Evolutionary conservation across 1,140 invertebrate genomes (phyloP), one percentile per base, ranked within the genome.

Genomic region (Drosophila mauritiana): DNA sequence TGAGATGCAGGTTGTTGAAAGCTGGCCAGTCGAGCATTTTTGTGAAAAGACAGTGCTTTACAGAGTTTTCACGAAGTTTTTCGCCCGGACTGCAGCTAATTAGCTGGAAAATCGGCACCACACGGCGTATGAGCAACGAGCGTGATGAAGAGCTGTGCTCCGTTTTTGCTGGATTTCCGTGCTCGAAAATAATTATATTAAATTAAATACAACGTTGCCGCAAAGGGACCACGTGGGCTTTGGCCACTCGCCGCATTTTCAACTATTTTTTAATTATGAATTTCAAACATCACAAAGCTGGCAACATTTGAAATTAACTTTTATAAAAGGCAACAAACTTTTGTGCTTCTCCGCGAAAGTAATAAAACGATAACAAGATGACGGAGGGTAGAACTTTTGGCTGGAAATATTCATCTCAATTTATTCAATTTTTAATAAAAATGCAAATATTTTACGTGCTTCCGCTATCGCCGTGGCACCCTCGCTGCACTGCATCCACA

Each of bases 261-360:
- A 85, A 85, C 82, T 82, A 86, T 85, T 85, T 22, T 80, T 86
- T 85, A 81, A 85, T 85, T 86, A 85, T 86, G 81, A 86, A 65
- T 86, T 86, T 80, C 61, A 75, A 75, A 75, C 72, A 75, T 52
- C 49, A 56, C 51, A 46, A 58, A 75, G 52, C 63, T 34, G 37
- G 37, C 27, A 74, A 52, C 46, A n/a, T 56, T 56, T 51, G 56
- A 86, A 86, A 85, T 85, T 67, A 85, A 81, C 78, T 86, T 82
- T 86, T 57, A 85, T 70, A 75, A 86, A 63, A 85, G 63, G 51
- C 68, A 61, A 61, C 13, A 82, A 86, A 86, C 63, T 85, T 85
- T 85, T 45, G 49, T 31, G 15, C 15, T 7, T 61, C 49, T 40
- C 43, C 52, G 48, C 56, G 53, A 67, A 85, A 70, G 82, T 78